phyloP scores from a whole-genome alignment of 2,797 vertebrate species.

The Pygocentrus nattereri region DNA sequence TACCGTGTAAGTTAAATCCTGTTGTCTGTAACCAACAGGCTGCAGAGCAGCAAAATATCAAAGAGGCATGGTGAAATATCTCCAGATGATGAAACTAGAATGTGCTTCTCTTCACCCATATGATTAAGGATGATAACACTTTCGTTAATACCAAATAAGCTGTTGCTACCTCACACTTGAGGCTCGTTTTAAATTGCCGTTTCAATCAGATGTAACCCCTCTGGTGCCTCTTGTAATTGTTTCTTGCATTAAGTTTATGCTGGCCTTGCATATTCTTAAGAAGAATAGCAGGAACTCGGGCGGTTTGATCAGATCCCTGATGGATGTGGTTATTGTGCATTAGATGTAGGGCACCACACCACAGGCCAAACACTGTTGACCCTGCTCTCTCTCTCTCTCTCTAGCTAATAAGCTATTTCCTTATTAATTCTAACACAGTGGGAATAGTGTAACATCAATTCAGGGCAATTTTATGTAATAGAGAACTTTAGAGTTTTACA shows the following conservation, averaged over 20 bases:
- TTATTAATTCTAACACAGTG: conserved; percentile 4
- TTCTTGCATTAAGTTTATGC: conserved; percentile 2
- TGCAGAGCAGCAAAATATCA: conserved; percentile 1
- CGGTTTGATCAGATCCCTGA: conserved; percentile 12
- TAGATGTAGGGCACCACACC: conserved; percentile 23
- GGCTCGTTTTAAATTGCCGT: conserved; percentile 6
- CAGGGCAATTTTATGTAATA: not conserved
- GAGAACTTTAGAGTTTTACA: conserved; percentile 10
- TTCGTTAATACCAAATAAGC: conserved; percentile 6
- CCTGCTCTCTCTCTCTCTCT: not conserved
- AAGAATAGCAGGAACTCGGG: conserved; percentile 14
- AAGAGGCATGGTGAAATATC: conserved; percentile 1
- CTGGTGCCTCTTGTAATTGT: conserved; percentile 2
- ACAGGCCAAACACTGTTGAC: conserved; percentile 25
- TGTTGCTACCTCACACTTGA: not conserved
- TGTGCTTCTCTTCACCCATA: not conserved
- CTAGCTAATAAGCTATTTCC: conserved; percentile 28
- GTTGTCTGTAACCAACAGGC: not conserved
- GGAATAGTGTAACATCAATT: conserved; percentile 20
- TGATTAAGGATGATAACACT: conserved; percentile 7
- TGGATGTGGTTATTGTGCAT: conserved; percentile 19
- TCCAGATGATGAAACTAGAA: conserved; percentile 1
- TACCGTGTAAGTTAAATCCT: not conserved
- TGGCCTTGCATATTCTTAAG: conserved; percentile 16
- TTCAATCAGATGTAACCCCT: not conserved